Conservation (phyloP, 1,140 invertebrate species). For the Trichogramma pretiosum region DNA sequence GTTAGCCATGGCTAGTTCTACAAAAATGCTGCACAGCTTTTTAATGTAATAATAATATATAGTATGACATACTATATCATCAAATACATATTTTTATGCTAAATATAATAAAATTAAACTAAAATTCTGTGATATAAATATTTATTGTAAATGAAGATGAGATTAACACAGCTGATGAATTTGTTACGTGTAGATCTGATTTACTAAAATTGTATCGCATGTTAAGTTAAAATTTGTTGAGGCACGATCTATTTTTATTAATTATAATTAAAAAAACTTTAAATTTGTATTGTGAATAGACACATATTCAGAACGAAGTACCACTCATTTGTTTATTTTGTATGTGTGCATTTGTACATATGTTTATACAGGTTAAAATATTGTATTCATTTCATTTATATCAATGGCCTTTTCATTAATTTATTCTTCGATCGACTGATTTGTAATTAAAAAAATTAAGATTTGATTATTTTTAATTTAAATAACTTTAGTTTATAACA, state of each 20-base stretch:
- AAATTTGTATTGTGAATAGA: no score
- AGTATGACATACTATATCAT: slow-evolving; percentile 3
- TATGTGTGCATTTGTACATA: no score
- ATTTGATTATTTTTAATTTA: no score
- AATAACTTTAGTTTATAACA: no score
- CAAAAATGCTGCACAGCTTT: slow-evolving; percentile 3
- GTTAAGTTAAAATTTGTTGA: slow-evolving; percentile 1
- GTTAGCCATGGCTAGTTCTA: background rate
- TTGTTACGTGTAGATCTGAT: slow-evolving; percentile 1
- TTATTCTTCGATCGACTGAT: no score
- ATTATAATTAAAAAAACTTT: background rate
- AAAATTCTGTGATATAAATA: slow-evolving; percentile 29
- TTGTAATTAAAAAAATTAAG: no score
- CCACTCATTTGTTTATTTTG: no score
- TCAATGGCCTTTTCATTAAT: no score
- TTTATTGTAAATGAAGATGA: slow-evolving; percentile 7
- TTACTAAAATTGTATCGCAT: background rate
- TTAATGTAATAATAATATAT: slow-evolving; percentile 7
- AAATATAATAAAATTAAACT: slow-evolving; percentile 18
- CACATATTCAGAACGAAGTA: no score
- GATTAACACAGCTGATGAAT: slow-evolving; percentile 1
- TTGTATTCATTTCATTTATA: no score
- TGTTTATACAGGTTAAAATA: no score
- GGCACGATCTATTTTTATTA: slow-evolving; percentile 1
- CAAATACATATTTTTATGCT: slow-evolving; percentile 19